These are phyloP conservation scores for Girardia tigrina DNA, from an alignment of 2,888 invertebrate species.

Conservation along the genomic window DNA sequence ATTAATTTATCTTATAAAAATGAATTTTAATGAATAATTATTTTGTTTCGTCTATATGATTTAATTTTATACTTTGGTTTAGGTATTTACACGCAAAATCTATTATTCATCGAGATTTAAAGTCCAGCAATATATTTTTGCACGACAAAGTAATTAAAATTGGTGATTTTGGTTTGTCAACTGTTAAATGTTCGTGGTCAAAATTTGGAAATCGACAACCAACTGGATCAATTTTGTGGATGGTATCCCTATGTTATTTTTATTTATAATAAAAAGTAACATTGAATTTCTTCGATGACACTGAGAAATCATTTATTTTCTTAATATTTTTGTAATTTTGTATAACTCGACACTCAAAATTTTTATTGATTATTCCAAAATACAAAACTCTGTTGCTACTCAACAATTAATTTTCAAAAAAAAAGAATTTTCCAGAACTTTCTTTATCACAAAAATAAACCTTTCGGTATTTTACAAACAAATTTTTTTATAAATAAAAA, in stretches of 20 bases:
- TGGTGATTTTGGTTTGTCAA: conserved; percentile 17
- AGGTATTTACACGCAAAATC: too few relatives aligned
- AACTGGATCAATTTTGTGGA: conserved; percentile 19
- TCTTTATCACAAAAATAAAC: too few relatives aligned
- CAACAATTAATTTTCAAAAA: background rate
- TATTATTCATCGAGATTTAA: conserved; percentile 7
- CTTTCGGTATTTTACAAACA: too few relatives aligned
- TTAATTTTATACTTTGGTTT: too few relatives aligned
- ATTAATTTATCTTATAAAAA: too few relatives aligned
- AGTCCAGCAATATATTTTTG: conserved; percentile 8
- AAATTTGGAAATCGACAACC: background rate
- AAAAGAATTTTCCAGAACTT: too few relatives aligned
- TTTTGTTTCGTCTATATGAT: too few relatives aligned
- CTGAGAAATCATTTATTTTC: too few relatives aligned
- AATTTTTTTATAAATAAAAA: background rate
- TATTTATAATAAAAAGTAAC: background rate
- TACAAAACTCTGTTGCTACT: background rate
- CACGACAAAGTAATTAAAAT: conserved; percentile 19
- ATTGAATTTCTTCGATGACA: background rate
- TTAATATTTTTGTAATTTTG: too few relatives aligned
- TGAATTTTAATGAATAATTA: too few relatives aligned
- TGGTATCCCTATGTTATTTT: background rate
- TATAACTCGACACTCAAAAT: too few relatives aligned
- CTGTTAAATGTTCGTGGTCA: background rate
- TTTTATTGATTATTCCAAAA: background rate